phyloP scores from a whole-genome alignment of 2,888 invertebrate genomes.

The Athalia rosae region DNA sequence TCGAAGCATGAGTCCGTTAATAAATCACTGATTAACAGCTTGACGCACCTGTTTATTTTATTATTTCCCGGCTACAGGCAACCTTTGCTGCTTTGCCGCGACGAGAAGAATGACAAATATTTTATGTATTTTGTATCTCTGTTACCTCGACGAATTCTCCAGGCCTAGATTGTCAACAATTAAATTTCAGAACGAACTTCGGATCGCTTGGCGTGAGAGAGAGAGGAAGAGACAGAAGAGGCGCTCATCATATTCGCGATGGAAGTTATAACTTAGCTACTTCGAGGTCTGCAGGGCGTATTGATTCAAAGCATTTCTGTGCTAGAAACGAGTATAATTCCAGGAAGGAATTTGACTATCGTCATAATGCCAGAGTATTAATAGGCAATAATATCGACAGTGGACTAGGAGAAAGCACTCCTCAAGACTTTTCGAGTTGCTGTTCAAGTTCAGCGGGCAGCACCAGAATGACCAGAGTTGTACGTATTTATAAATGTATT shows the following conservation, averaged over 20 bases:
- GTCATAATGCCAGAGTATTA: conserved; percentile 68
- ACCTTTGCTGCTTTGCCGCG: conserved; percentile 7
- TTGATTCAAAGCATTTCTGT: conserved; percentile 65
- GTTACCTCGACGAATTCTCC: conserved; percentile 11
- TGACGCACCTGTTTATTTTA: conserved; percentile 70
- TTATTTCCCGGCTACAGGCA: conserved; percentile 44
- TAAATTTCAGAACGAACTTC: conserved; percentile 69
- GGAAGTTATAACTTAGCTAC: conserved; percentile 68
- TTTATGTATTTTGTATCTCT: conserved; percentile 38
- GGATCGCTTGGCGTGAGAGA: conserved; percentile 70
- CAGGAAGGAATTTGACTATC: conserved; percentile 68
- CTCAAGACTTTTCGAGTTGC: conserved; percentile 72
- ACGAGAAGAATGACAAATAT: background rate
- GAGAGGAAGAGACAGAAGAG: conserved; percentile 69
- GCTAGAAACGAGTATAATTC: conserved; percentile 66
- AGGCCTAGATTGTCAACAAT: conserved; percentile 58
- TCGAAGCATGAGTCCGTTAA: conserved; percentile 69
- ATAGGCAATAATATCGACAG: conserved; percentile 70
- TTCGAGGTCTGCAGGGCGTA: conserved; percentile 59
- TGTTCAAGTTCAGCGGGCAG: conserved; percentile 72
- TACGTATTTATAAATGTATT: conserved; percentile 62
- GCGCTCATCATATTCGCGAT: conserved; percentile 66
- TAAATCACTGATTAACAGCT: conserved; percentile 72
- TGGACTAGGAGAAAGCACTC: conserved; percentile 71
- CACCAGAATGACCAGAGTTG: conserved; percentile 68